These are phyloP conservation scores for Syngnathus acus DNA, from an alignment of 2,797 vertebrate species.

Conservation along the genomic window DNA sequence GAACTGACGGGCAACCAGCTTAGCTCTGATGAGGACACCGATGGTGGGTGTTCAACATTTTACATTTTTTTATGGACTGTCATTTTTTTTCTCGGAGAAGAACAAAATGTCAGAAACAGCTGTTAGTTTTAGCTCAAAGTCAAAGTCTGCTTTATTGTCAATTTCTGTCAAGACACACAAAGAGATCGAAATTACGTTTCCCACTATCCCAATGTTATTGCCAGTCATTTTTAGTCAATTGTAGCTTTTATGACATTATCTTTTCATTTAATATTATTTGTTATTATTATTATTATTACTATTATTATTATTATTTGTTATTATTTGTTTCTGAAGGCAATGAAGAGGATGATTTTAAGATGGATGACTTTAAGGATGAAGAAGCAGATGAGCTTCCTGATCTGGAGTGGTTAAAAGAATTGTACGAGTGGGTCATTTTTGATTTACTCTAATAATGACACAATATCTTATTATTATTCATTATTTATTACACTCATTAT, in stretches of 20 bases:
- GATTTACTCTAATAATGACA: background rate
- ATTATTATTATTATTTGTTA: background rate
- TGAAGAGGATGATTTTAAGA: slow-evolving; percentile 13
- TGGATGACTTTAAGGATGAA: slow-evolving; percentile 31
- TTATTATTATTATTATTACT: slow-evolving; percentile 4
- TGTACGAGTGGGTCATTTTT: slow-evolving; percentile 44
- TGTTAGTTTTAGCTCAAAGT: background rate
- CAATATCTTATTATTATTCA: background rate
- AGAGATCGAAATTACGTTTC: no score
- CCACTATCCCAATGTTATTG: background rate
- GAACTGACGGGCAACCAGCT: slow-evolving; percentile 19
- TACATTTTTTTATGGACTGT: background rate
- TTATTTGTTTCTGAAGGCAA: slow-evolving; percentile 36
- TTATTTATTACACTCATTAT: background rate
- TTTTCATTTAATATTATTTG: slow-evolving; percentile 16
- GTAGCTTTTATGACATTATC: background rate
- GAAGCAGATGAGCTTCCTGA: slow-evolving; percentile 34
- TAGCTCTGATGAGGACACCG: slow-evolving; percentile 34
- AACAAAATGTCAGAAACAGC: background rate
- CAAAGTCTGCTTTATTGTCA: no score
- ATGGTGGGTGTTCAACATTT: background rate
- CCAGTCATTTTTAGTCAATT: background rate
- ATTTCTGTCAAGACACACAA: no score
- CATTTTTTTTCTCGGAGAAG: background rate
- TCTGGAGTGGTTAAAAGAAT: slow-evolving; percentile 43